Evolutionary conservation across 2,797 vertebrate genomes (phyloP).

Genomic region (Parauchenoglanis ngamensis): DNA sequence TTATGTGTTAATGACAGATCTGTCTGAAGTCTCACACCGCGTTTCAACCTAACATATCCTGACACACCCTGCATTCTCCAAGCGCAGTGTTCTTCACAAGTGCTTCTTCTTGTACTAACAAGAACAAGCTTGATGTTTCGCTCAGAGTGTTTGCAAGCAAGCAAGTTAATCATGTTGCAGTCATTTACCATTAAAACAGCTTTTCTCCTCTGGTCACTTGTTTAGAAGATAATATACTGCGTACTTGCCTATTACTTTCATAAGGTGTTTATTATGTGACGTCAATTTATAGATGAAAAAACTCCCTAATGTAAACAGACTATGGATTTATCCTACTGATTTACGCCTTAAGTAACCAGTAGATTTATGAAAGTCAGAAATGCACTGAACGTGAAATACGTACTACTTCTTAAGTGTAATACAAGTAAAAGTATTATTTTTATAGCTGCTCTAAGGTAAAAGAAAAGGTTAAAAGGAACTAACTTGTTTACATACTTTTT

Average conservation of each 20-base stretch:
- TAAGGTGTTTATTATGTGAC: background rate
- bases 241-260: background rate
- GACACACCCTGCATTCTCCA: constrained; percentile 7
- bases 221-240: background rate
- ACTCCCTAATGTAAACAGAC: background rate
- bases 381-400: background rate
- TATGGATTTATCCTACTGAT: background rate
- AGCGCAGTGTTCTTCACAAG: background rate
- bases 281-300: background rate
- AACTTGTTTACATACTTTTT: background rate
- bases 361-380: background rate
- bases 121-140: background rate
- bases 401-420: background rate
- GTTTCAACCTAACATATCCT: background rate
- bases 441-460: background rate
- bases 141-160: background rate
- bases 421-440: background rate
- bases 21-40: background rate
- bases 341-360: no score
- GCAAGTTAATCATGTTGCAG: background rate
- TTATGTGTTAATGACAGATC: constrained; percentile 8
- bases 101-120: background rate
- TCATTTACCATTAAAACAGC: background rate
- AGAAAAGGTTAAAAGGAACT: background rate
- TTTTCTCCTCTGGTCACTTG: background rate